Evolutionary conservation across 2,888 invertebrate species (phyloP).

Genomic region (Epistrophella euchroma): DNA sequence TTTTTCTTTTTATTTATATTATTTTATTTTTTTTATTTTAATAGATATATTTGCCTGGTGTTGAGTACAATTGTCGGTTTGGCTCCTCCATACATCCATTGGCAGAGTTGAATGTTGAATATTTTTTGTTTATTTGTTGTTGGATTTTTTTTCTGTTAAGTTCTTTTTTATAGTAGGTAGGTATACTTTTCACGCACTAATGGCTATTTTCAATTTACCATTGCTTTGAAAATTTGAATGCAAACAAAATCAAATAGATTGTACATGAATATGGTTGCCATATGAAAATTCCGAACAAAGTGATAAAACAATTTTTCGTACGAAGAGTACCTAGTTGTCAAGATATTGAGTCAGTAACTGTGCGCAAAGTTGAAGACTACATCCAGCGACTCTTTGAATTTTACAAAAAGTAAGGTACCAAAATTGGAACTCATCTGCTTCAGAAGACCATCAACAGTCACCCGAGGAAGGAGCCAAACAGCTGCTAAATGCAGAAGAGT

Average conservation of each 20-base stretch:
- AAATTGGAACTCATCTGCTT: no score
- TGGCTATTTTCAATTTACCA: slow-evolving; percentile 69
- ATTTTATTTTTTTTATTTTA: slow-evolving; percentile 4
- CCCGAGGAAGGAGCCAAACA: no score
- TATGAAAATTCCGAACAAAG: no score
- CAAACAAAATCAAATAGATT: slow-evolving; percentile 48
- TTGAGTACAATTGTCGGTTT: slow-evolving; percentile 53
- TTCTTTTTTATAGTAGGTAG: slow-evolving; percentile 11
- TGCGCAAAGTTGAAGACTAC: no score
- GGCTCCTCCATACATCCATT: slow-evolving; percentile 44
- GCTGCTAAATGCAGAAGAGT: no score
- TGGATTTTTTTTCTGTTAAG: neutral
- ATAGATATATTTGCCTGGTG: slow-evolving; percentile 12
- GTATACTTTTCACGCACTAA: slow-evolving; percentile 48
- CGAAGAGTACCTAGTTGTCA: no score
- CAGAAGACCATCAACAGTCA: no score
- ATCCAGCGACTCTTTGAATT: no score
- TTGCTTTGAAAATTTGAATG: slow-evolving; percentile 55
- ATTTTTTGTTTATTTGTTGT: slow-evolving; percentile 10
- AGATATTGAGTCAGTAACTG: no score
- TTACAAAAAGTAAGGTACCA: no score
- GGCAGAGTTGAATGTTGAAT: slow-evolving; percentile 10
- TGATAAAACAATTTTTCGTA: no score
- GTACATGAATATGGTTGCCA: slow-evolving; percentile 12
- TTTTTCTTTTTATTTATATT: slow-evolving; percentile 6